A percentile compares a stretch with the other conserved stretches of the same genome.
phyloP scores from a whole-genome alignment of 2,113 vertebrate genomes.

The Acanthochromis polyacanthus region DNA sequence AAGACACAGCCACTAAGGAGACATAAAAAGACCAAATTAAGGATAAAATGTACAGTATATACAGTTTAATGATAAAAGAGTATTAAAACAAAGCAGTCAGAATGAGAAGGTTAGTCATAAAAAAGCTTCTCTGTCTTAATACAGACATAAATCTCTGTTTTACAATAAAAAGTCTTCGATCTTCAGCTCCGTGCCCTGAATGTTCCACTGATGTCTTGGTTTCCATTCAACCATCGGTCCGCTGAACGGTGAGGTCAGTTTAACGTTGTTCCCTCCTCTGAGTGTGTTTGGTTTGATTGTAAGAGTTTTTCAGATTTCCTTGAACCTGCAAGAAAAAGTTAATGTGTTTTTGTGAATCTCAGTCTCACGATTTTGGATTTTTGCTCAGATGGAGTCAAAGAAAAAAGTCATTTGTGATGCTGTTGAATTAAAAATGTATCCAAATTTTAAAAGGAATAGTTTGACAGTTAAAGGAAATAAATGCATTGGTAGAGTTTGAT shows the following conservation, averaged over 20 bases:
- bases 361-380: background rate
- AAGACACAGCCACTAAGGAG: background rate
- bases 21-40: conserved; percentile 34
- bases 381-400: background rate
- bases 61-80: conserved; percentile 78
- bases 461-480: too few relatives aligned
- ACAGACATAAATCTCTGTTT: conserved; percentile 32
- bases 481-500: too few relatives aligned
- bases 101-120: conserved; percentile 55
- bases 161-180: conserved; percentile 36
- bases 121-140: conserved; percentile 47
- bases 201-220: conserved; percentile 11
- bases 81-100: conserved; percentile 47
- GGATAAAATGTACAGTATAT: conserved; percentile 51
- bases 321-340: conserved; percentile 77
- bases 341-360: background rate
- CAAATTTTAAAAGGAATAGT: too few relatives aligned
- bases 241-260: conserved; percentile 1
- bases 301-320: conserved; percentile 77
- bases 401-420: too few relatives aligned
- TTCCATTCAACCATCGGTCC: background rate
- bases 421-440: too few relatives aligned
- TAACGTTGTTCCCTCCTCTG: conserved; percentile 36
- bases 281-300: conserved; percentile 22
- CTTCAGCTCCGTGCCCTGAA: conserved; percentile 32